Evolutionary conservation across 2,888 invertebrate species (phyloP).

Genomic region (Balanococcus diminutus): DNA sequence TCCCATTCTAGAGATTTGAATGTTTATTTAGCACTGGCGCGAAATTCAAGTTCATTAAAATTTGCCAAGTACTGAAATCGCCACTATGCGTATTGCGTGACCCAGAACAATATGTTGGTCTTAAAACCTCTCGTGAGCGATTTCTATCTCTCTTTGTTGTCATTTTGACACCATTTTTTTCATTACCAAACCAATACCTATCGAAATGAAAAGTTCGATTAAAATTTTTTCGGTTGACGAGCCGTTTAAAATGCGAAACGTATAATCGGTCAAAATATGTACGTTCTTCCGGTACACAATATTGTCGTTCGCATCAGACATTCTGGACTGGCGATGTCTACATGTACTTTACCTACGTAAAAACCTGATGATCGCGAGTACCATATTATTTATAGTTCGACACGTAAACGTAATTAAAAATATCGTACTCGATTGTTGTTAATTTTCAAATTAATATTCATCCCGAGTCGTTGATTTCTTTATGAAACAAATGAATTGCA

Average conservation of each 20-base stretch:
- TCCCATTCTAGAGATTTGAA: not conserved
- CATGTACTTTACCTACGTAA: not conserved
- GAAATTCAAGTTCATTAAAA: conserved; percentile 43
- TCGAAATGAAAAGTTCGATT: conserved; percentile 27
- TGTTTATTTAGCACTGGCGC: conserved; percentile 12
- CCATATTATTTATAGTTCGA: not conserved
- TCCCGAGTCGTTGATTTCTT: not conserved
- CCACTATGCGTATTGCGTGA: not conserved
- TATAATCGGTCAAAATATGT: not conserved
- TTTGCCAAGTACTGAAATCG: conserved; percentile 24
- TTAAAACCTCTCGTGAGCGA: not conserved
- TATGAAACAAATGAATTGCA: not conserved
- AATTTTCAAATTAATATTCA: not conserved
- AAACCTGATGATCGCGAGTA: not conserved
- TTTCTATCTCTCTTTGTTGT: not conserved
- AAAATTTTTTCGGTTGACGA: not conserved
- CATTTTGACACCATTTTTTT: not conserved
- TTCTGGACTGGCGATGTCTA: not conserved
- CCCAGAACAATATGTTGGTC: not conserved
- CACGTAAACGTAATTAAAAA: conserved; percentile 14
- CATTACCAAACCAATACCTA: not conserved
- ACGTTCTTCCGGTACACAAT: conserved; percentile 16
- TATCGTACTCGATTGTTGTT: not conserved
- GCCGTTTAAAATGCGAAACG: conserved; percentile 2
- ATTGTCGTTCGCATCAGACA: not conserved